Conservation (phyloP, 1,140 invertebrate genomes). For the Drosophila virilis region DNA sequence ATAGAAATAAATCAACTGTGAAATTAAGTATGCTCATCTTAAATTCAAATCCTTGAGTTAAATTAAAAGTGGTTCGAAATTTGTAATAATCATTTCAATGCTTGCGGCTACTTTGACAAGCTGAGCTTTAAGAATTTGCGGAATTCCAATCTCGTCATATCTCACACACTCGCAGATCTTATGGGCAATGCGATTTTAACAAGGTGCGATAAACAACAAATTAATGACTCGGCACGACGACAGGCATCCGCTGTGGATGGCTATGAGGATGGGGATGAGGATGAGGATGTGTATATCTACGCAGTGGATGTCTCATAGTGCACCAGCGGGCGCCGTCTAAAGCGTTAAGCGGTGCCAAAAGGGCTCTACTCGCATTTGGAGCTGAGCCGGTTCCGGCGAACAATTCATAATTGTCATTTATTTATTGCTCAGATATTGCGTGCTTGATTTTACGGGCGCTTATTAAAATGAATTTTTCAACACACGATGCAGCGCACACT, state of each 20-base stretch:
- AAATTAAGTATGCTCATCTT: no score
- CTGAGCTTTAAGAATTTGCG: conserved; percentile 22
- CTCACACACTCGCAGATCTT: not conserved
- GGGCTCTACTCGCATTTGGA: conserved; percentile 7
- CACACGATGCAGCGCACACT: conserved; percentile 35
- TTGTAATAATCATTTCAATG: not conserved
- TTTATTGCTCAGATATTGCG: conserved; percentile 78
- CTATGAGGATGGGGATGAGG: conserved; percentile 2
- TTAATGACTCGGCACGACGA: conserved; percentile 74
- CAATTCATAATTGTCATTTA: conserved; percentile 83
- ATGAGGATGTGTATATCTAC: no score
- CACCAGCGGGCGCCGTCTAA: conserved; percentile 62
- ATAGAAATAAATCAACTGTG: no score
- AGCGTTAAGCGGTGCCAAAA: conserved; percentile 4
- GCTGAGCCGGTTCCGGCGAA: conserved; percentile 27
- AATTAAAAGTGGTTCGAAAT: not conserved
- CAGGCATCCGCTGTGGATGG: conserved; percentile 49
- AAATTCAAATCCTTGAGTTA: no score
- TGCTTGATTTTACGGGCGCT: conserved; percentile 75
- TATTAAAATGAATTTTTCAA: conserved; percentile 83
- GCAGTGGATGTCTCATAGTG: conserved; percentile 41
- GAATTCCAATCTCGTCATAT: conserved; percentile 47
- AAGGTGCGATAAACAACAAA: conserved; percentile 81
- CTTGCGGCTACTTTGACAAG: not conserved
- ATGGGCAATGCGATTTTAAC: conserved; percentile 73